A percentile compares a stretch with the other conserved stretches of the same genome.
Conservation (phyloP, 2,113 vertebrate species). For the Jacana jacana region DNA sequence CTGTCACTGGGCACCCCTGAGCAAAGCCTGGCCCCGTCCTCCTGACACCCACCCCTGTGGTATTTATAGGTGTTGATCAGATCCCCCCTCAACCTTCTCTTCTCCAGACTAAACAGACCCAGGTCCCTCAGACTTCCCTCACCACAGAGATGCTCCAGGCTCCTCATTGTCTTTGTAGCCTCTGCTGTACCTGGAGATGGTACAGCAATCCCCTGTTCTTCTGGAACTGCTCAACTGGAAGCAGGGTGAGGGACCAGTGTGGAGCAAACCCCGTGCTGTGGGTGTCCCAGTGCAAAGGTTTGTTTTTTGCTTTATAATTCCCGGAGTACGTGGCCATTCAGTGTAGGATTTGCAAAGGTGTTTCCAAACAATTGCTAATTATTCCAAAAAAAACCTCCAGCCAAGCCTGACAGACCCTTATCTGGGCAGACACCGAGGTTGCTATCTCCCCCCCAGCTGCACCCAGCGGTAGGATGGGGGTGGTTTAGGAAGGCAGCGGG, state of each 20-base stretch:
- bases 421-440: background rate
- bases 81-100: no score
- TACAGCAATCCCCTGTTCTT: no score
- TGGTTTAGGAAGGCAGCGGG: background rate
- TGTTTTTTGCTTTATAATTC: background rate
- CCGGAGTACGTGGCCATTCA: background rate
- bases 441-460: background rate
- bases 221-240: no score
- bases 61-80: no score
- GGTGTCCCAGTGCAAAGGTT: background rate
- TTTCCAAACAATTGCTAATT: background rate
- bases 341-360: background rate
- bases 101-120: no score
- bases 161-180: no score
- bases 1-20: no score
- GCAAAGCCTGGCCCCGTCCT: no score
- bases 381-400: background rate
- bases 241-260: background rate
- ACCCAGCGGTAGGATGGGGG: background rate
- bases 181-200: no score
- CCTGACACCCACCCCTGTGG: no score
- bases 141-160: no score
- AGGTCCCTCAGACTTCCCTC: no score
- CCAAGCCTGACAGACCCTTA: background rate
- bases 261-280: background rate